Conservation (phyloP, 2,797 vertebrate genomes). For the Centropyge bicolor region DNA sequence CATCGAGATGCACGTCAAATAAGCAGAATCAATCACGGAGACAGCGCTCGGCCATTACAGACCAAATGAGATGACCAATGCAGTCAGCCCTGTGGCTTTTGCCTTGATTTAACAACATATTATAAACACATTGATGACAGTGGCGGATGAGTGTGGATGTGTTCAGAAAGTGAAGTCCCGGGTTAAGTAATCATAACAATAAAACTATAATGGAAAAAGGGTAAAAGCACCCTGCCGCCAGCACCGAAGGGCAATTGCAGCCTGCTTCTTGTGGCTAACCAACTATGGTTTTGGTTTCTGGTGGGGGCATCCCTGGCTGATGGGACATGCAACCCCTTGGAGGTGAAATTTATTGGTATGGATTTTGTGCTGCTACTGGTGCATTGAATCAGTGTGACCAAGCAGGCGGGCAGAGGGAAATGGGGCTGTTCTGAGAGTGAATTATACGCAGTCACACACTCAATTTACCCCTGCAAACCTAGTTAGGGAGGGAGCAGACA, state of each 20-base stretch:
- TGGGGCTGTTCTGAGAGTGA: conserved; percentile 83
- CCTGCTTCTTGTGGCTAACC: conserved; percentile 65
- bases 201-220: conserved; percentile 54
- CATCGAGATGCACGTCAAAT: conserved; percentile 66
- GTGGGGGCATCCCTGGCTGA: conserved; percentile 72
- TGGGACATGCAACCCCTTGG: conserved; percentile 78
- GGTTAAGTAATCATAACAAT: conserved; percentile 58
- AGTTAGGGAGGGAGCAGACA: conserved; percentile 78
- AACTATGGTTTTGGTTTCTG: conserved; percentile 70
- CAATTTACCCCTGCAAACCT: conserved; percentile 86
- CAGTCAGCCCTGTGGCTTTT: conserved; percentile 55
- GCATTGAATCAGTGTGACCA: conserved; percentile 86
- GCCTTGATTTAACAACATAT: conserved; percentile 72
- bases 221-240: conserved; percentile 44
- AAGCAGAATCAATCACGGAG: conserved; percentile 75
- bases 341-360: conserved; percentile 84
- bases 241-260: conserved; percentile 39
- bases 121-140: conserved; percentile 60
- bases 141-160: conserved; percentile 43
- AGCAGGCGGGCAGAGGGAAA: conserved; percentile 82
- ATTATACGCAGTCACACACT: conserved; percentile 87
- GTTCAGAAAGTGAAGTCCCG: conserved; percentile 25
- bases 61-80: conserved; percentile 68
- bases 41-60: conserved; percentile 66
- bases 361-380: conserved; percentile 84